Base-by-base conservation (phyloP, 1,140 invertebrate species). In the Brachionus paranguensis region DNA sequence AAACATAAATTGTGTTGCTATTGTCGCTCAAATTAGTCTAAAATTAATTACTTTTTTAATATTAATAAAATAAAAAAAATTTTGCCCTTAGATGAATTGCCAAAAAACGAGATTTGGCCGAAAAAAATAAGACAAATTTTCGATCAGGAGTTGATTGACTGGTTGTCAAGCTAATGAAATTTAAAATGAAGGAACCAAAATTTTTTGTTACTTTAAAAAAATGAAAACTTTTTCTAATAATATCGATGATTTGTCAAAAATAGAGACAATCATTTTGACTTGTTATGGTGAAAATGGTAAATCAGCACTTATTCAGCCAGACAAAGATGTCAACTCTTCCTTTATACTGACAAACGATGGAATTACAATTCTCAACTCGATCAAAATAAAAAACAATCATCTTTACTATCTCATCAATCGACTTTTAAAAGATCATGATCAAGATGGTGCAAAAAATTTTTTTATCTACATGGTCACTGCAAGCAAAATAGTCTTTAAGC, bases 271-370 rank as follows among this genome's bases (percentile, higher is more conserved):
- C 3, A 12, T 76, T 50, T 4, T 20, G 20, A 12, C 45, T 1
- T 76, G 43, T 12, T 76, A 50, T 76, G 72, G 72, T 6, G 8
- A 76, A 76, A 76, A 76, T 76, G 72, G 43, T 11, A 76, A 76
- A 53, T 76, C 72, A 50, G 72, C 20, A 5, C n/a, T 76, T 53
- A 50, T 76, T 3, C 41, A 76, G 24, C 20, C 43, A 24, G 27
- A 50, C 43, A 24, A 33, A 47, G 43, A 47, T 24, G 33, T 17
- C n/a, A 72, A 41, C 37, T 43, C 33, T 1, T 27, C 20, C 11
- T 76, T 37, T 11, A 50, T 29, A 17, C 33, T 76, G 8, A 76
- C 72, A 76, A 76, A 76, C 17, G 72, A 76, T 37, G 72, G 43
- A 50, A 50, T 2, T 33, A 76, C 72, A 14, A 50, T 76, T 24